Base-by-base conservation (phyloP, 2,888 invertebrate species). In the Cerastis rubricosa region DNA sequence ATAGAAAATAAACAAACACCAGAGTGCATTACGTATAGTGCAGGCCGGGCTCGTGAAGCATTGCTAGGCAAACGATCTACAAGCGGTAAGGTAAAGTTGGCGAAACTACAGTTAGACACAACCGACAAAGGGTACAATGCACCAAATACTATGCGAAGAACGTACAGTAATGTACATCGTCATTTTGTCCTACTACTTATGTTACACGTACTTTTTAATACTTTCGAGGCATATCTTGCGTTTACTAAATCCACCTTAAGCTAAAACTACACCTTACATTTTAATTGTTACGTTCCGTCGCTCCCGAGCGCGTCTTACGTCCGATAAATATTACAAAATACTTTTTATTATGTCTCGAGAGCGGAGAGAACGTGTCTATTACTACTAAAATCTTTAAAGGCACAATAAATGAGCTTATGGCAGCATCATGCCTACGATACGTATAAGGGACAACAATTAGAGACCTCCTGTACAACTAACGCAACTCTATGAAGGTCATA, bases 161-260 rank as follows among this genome's bases (percentile, higher is more conserved):
- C 96, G 96, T 95, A 96, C 94, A 96, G 96, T 96, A 96, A 92
- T 89, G 96, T 96, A 95, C 96, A 95, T 89, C 91, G 94, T 91
- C 91, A 88, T 89, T 94, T 95, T 95, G 95, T 93, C 95, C 91
- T 89, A 92, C 93, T 94, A 94, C 92, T 85, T 94, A 94, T 92
- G 87, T 92, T 95, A 95, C 94, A 96, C 91, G 92, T 96, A 95
- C 94, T 91, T 93, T 94, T 94, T 96, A 96, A 96, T 96, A 96
- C 96, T 96, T 96, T 95, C 90, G 89, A 96, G 96, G 96, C 95
- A 95, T 94, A 93, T 93, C 92, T 93, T 90, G 93, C 92, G 89
- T 92, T 91, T 91, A 92, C 85, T 89, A 90, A 92, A 94, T 92
- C 92, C 93, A 94, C 93, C 94, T 95, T 95, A 95, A 90, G 93